phyloP scores from a whole-genome alignment of 2,888 invertebrate species.

The Brachyptera putata region DNA sequence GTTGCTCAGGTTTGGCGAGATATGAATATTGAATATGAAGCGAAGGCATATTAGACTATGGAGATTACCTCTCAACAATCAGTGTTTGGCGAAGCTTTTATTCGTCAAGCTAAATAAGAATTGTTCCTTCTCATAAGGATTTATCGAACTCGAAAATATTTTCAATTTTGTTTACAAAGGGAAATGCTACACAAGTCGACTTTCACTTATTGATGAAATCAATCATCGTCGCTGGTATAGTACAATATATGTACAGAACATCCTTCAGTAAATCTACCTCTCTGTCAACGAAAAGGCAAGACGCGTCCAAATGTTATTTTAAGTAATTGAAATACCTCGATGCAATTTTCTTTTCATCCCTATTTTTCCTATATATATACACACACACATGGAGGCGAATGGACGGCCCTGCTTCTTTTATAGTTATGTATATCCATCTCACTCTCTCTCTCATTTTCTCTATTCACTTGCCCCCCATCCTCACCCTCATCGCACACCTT shows the following conservation, averaged over 20 bases:
- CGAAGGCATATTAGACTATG: neutral
- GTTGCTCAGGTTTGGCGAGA: neutral
- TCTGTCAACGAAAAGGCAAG: conserved; percentile 12
- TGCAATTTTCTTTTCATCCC: conserved; percentile 10
- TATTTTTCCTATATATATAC: neutral
- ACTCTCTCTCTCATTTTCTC: too few relatives aligned
- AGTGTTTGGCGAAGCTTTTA: too few relatives aligned
- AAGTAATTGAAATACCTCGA: conserved; percentile 28
- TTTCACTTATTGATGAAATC: too few relatives aligned
- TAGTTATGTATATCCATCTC: too few relatives aligned
- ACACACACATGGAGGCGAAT: neutral
- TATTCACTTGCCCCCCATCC: too few relatives aligned
- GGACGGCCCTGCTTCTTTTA: conserved; percentile 1
- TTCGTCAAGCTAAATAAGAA: too few relatives aligned
- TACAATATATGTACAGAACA: too few relatives aligned
- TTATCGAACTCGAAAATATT: too few relatives aligned
- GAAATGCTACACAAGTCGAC: too few relatives aligned
- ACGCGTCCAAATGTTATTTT: conserved; percentile 20
- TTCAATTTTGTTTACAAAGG: too few relatives aligned
- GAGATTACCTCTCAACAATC: neutral
- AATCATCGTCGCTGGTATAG: too few relatives aligned
- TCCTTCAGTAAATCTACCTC: conserved; percentile 12
- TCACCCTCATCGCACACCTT: neutral
- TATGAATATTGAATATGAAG: neutral
- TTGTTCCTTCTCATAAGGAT: too few relatives aligned